Evolutionary conservation across 2,113 vertebrate species (phyloP).

Genomic region (Rhinopomastus cyanomelas): DNA sequence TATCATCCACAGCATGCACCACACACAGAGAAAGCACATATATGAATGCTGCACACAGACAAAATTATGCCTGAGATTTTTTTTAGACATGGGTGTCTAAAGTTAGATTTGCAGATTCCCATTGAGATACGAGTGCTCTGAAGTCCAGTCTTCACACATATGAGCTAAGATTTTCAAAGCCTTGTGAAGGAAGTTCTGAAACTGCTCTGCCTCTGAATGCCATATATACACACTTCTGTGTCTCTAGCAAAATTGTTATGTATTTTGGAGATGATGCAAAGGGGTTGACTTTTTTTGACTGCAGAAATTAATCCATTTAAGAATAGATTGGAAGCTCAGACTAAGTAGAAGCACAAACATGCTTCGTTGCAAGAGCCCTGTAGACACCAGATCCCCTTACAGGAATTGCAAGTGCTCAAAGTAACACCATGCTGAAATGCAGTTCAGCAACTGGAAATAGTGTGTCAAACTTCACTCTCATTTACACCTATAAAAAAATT

Average conservation of each 20-base stretch:
- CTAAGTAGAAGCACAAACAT: not conserved
- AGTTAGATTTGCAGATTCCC: constrained; percentile 25
- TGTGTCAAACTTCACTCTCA: not conserved
- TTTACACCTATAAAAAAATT: constrained; percentile 10
- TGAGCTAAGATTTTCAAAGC: not conserved
- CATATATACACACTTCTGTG: not conserved
- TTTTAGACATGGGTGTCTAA: not conserved
- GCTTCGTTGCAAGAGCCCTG: not conserved
- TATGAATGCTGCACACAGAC: not conserved
- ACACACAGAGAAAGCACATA: not conserved
- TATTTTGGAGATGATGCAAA: not conserved
- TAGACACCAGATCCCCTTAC: not conserved
- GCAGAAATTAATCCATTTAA: not conserved
- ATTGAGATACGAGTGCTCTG: not conserved
- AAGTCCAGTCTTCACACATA: constrained; percentile 32
- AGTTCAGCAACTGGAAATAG: not conserved
- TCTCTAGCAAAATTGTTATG: not conserved
- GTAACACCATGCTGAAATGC: not conserved
- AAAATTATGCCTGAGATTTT: not conserved
- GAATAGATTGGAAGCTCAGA: not conserved
- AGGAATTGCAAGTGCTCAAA: constrained; percentile 15
- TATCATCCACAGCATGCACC: not conserved
- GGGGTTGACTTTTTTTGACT: not conserved
- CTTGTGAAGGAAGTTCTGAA: constrained; percentile 27
- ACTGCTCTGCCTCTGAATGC: not conserved